Evolutionary conservation across 2,797 vertebrate genomes (phyloP).

Genomic region (Smutsia temminckii): DNA sequence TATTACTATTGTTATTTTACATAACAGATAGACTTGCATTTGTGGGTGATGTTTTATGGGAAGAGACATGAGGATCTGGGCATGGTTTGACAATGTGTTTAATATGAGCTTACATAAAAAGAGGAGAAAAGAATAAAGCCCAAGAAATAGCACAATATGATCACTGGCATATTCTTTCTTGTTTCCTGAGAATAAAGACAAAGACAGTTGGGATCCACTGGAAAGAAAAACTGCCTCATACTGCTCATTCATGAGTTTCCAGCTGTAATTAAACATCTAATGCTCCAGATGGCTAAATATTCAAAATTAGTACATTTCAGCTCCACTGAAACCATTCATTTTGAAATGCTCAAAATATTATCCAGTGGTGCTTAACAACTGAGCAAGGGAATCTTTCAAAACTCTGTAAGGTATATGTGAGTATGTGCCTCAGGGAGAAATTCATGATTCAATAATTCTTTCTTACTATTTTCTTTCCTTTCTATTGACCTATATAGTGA

Average conservation of each 20-base stretch:
- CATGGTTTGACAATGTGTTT: conserved; percentile 42
- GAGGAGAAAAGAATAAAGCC: conserved; percentile 61
- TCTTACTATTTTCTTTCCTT: not conserved
- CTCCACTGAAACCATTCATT: conserved; percentile 76
- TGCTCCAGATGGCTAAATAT: conserved; percentile 84
- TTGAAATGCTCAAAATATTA: conserved; percentile 80
- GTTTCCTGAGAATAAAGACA: conserved; percentile 68
- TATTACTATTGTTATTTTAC: conserved; percentile 50
- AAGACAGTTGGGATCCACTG: conserved; percentile 71
- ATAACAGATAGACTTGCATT: conserved; percentile 25
- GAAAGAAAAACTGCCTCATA: conserved; percentile 78
- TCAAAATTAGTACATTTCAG: conserved; percentile 84
- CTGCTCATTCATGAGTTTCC: conserved; percentile 83
- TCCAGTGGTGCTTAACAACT: conserved; percentile 68
- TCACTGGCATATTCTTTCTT: conserved; percentile 25
- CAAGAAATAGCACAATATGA: conserved; percentile 48
- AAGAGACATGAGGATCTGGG: conserved; percentile 54
- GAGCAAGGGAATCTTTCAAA: conserved; percentile 58
- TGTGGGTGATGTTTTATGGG: conserved; percentile 54
- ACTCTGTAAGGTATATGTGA: conserved; percentile 51
- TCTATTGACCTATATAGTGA: not conserved
- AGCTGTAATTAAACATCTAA: conserved; percentile 84
- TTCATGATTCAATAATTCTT: not conserved
- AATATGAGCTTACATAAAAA: conserved; percentile 59
- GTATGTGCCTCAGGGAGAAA: not conserved